Conservation (phyloP, 2,113 vertebrate genomes). For the Scomber scombrus region DNA sequence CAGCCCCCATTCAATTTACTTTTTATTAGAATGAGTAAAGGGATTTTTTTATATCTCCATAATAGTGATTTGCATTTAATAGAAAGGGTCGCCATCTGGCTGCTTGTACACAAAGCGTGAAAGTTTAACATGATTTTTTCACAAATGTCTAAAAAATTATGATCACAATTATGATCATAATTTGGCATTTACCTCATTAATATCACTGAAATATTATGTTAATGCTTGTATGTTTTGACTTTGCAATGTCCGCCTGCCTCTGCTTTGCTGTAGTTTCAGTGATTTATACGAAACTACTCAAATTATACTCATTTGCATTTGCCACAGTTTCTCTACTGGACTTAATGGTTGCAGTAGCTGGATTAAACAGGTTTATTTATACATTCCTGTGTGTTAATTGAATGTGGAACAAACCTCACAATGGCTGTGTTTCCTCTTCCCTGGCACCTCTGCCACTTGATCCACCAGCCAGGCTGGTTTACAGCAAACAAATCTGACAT, state of each 20-base stretch:
- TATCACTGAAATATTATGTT: not conserved
- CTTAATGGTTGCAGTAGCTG: slow-evolving; percentile 3
- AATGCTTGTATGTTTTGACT: not conserved
- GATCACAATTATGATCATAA: not conserved
- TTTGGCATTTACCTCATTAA: not conserved
- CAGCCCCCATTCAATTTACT: slow-evolving; percentile 18
- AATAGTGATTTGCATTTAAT: slow-evolving; percentile 52
- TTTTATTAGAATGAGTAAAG: slow-evolving; percentile 59
- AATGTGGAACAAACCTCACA: slow-evolving; percentile 32
- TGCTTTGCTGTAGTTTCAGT: not conserved
- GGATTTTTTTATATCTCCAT: slow-evolving; percentile 37
- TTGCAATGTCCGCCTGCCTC: not conserved
- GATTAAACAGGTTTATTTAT: slow-evolving; percentile 36
- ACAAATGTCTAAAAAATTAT: not conserved
- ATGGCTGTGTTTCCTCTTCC: slow-evolving; percentile 4
- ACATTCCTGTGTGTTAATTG: slow-evolving; percentile 7
- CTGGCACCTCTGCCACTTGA: slow-evolving; percentile 34
- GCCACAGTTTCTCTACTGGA: not conserved
- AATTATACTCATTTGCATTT: slow-evolving; percentile 8
- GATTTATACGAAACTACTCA: not conserved
- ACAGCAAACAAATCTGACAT: slow-evolving; percentile 25
- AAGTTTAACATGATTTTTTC: slow-evolving; percentile 6
- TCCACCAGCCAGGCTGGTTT: slow-evolving; percentile 21
- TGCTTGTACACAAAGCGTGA: not conserved
- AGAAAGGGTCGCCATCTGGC: slow-evolving; percentile 53